Percentiles rank a stretch among this genome's conserved stretches.
Conservation (phyloP, 2,113 vertebrate species). For the Oreotrochilus melanogaster region DNA sequence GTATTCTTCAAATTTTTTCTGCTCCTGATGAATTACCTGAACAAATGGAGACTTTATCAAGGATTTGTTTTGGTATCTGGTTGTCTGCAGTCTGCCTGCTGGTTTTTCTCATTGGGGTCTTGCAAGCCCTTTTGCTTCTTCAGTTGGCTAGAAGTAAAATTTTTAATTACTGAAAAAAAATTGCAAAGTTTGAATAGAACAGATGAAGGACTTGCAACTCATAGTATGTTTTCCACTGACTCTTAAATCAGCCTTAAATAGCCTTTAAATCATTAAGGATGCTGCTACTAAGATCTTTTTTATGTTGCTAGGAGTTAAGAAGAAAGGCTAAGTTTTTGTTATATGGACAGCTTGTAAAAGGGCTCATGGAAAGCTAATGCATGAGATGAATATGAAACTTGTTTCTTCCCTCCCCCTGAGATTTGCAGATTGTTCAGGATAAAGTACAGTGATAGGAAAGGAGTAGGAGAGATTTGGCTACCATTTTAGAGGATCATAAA, state of each 20-base stretch:
- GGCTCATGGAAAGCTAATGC: background rate
- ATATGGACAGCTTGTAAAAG: slow-evolving; percentile 10
- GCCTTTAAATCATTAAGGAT: background rate
- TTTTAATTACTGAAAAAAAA: background rate
- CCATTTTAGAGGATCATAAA: background rate
- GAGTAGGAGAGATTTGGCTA: background rate
- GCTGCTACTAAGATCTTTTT: background rate
- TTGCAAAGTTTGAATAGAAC: background rate
- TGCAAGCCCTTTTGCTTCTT: background rate
- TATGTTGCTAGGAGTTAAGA: slow-evolving; percentile 31
- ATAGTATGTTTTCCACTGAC: background rate
- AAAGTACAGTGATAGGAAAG: background rate
- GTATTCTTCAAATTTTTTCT: slow-evolving; percentile 18
- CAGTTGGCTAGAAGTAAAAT: background rate
- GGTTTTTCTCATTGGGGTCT: background rate
- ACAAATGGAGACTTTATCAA: background rate
- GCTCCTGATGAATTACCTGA: background rate
- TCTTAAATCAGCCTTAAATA: background rate
- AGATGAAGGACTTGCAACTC: background rate
- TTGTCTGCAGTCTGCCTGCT: background rate
- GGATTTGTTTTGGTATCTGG: background rate
- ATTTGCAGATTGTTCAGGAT: background rate
- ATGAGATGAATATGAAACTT: background rate
- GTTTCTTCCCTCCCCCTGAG: background rate
- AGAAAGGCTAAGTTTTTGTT: background rate